Percentiles rank a stretch among this genome's conserved stretches.
These are phyloP conservation scores for Aplochiton taeniatus DNA, from an alignment of 2,797 vertebrate genomes.

Conservation along the genomic window DNA sequence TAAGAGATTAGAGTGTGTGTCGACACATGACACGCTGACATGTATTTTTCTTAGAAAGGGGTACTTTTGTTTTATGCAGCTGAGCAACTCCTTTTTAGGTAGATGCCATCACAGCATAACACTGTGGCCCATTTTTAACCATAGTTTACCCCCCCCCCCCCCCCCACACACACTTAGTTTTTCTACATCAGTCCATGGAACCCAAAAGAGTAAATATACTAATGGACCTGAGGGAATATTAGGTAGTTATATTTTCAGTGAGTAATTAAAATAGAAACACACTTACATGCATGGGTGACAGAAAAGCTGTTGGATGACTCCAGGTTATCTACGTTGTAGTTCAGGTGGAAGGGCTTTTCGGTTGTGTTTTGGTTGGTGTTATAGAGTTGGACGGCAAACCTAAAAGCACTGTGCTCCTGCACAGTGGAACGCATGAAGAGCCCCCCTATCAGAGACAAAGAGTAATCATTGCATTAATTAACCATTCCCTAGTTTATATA, in stretches of 20 bases:
- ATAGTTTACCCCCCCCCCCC: no score
- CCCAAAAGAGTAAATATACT: no score
- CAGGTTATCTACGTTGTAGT: conserved; percentile 99
- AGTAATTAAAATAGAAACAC: conserved; percentile 43
- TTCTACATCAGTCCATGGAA: no score
- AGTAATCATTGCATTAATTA: conserved; percentile 21
- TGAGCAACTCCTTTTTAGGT: no score
- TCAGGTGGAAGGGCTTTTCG: conserved; percentile 98
- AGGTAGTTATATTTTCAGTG: no score
- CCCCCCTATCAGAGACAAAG: conserved; percentile 82
- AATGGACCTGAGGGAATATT: no score
- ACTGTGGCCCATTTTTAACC: no score
- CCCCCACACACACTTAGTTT: no score
- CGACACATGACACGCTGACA: no score
- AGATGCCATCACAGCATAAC: no score
- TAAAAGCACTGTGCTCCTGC: conserved; percentile 99
- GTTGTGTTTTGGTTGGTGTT: conserved; percentile 99
- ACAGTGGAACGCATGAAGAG: conserved; percentile 99
- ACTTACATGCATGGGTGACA: conserved; percentile 99
- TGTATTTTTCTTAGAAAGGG: no score
- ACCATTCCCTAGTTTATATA: neutral
- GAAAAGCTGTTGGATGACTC: conserved; percentile 99
- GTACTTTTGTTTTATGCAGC: no score
- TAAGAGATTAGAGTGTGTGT: neutral
- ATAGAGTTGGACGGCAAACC: conserved; percentile 99